Base-by-base conservation (phyloP, 2,888 invertebrate genomes). In the Phytoseiulus persimilis region DNA sequence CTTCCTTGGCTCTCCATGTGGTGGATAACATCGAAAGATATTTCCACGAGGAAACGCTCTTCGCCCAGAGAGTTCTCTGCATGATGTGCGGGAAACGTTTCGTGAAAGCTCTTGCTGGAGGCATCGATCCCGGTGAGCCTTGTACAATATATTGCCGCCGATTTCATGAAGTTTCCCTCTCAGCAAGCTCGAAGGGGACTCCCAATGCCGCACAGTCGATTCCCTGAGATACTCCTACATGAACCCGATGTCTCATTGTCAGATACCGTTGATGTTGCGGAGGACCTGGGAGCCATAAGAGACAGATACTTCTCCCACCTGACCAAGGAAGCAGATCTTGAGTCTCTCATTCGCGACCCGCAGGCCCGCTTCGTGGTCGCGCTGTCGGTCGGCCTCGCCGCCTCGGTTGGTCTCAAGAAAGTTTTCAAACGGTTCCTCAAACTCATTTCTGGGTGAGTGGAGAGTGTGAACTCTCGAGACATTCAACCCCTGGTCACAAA, bases 61-160 rank as follows among this genome's bases (percentile, higher is more conserved):
- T 87, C 87, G 33, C 39, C 0, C 87, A 87, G 33, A 31, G 87
- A 32, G 45, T 87, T 32, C 87, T 87, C n/a, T 87, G 87, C 31
- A 45, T 45, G 87, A 33, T 87, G 6, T 87, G 87, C n/a, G 87
- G 87, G 6, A 87, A 87, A 87, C 11, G n/a, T 9, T 87, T 87
- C 33, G 39, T 87, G 18, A 87, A 87, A 33, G 32, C 32, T 32
- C 39, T 87, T 9, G 39, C 23, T 45, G 87, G 39, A 32, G 87
- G 33, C 28, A 31, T 87, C 11, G 87, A 87, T 39, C 11, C 32
- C 5, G 87, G 87, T 87, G 11, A 33, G 32, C 9, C 18, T 31
- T 84, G 31, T n/a, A n/a, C n/a, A 65, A 28, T 65, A 1, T 3
- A 65, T 14, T 23, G 23, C 65, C n/a, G n/a, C n/a, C n/a, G n/a